Percentiles rank a stretch among this genome's conserved stretches.
Conservation (phyloP, 2,797 vertebrate species). For the Gadopsis bispinosus region DNA sequence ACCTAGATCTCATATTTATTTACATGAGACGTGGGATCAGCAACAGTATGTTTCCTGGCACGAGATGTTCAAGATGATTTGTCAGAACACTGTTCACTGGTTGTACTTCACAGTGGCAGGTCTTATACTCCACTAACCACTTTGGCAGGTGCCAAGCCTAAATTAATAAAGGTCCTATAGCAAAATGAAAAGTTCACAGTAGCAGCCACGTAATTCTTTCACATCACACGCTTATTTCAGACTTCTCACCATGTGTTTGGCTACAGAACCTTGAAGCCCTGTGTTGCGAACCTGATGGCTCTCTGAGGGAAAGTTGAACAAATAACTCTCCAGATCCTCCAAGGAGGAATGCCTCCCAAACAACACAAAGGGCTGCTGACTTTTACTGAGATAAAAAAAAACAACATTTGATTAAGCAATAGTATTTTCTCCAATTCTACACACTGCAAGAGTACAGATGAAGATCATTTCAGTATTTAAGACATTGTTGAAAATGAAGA, state of each 20-base stretch:
- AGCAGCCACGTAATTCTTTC: neutral
- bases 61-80: neutral
- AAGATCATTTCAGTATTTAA: neutral
- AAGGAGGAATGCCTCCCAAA: conserved; percentile 93
- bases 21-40: neutral
- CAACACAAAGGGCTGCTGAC: conserved; percentile 91
- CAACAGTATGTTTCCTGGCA: neutral
- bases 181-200: neutral
- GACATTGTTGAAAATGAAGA: neutral
- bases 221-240: neutral
- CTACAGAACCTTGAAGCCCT: conserved; percentile 86
- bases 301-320: conserved; percentile 96
- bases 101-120: conserved; percentile 1
- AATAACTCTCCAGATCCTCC: conserved; percentile 91
- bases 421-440: neutral
- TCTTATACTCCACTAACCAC: neutral
- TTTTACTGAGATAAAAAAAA: conserved; percentile 82
- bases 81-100: neutral
- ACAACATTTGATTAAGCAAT: neutral
- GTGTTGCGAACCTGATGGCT: conserved; percentile 95
- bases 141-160: neutral
- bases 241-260: conserved; percentile 92
- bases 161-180: neutral
- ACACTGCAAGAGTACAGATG: neutral
- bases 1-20: neutral